Conservation (phyloP, 2,113 vertebrate species). For the Macroglossus sobrinus region DNA sequence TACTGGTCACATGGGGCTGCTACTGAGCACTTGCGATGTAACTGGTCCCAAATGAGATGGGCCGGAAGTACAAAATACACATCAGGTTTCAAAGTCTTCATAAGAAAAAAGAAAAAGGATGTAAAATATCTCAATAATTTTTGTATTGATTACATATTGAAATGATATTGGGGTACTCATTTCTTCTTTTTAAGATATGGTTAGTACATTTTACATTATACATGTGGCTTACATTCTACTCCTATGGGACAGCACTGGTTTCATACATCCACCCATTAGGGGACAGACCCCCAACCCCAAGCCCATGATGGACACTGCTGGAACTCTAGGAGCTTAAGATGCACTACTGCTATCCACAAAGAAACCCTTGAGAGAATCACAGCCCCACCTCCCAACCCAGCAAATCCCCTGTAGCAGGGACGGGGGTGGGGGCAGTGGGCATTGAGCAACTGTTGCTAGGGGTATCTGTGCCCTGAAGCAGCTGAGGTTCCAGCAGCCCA, state of each 20-base stretch:
- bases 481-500: too few species aligned
- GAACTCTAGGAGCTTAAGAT: neutral
- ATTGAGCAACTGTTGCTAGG: neutral
- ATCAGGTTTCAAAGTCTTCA: neutral
- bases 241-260: neutral
- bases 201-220: neutral
- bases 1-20: neutral
- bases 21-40: too few species aligned
- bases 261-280: neutral
- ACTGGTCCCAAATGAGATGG: neutral
- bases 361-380: neutral
- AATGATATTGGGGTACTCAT: neutral
- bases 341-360: neutral
- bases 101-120: too few species aligned
- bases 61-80: neutral
- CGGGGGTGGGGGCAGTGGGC: neutral
- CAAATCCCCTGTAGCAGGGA: neutral
- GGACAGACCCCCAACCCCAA: neutral
- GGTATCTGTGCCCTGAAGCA: neutral
- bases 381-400: neutral
- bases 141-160: neutral
- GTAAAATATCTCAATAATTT: neutral
- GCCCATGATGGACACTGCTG: fast-evolving
- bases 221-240: neutral
- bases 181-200: neutral